phyloP scores from a whole-genome alignment of 2,797 vertebrate species.

The Muscicapa comitata region DNA sequence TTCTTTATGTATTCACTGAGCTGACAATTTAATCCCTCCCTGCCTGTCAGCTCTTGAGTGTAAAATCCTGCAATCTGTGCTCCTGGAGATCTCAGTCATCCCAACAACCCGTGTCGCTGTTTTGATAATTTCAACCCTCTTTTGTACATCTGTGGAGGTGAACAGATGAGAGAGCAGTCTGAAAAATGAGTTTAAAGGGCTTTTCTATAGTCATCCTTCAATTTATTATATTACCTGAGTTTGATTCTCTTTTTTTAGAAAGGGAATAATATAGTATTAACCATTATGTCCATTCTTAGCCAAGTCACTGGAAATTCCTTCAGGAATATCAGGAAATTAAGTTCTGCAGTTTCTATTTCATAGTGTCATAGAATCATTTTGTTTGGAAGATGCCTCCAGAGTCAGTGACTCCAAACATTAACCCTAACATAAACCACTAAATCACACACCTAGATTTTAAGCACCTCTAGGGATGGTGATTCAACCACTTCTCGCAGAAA shows the following conservation, averaged over 20 bases:
- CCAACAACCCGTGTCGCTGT: neutral
- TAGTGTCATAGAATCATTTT: neutral
- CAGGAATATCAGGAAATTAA: neutral
- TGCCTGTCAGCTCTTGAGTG: neutral
- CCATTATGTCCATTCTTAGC: neutral
- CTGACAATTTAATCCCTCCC: neutral
- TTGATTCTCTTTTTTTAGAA: neutral
- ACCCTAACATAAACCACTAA: neutral
- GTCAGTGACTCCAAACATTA: neutral
- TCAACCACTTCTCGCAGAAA: neutral
- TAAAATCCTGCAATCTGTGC: neutral
- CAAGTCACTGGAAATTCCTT: neutral
- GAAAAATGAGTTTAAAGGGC: neutral
- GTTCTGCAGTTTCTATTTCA: neutral
- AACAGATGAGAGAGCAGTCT: neutral
- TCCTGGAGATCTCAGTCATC: neutral
- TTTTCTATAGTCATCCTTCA: neutral
- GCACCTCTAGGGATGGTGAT: neutral
- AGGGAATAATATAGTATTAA: neutral
- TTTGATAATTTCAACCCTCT: neutral
- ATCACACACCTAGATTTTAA: neutral
- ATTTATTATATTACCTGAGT: neutral
- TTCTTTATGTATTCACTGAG: fast-evolving
- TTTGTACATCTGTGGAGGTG: neutral
- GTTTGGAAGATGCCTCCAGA: neutral